Evolutionary conservation across 2,888 invertebrate genomes (phyloP).

Genomic region (Loripinus fragilis): DNA sequence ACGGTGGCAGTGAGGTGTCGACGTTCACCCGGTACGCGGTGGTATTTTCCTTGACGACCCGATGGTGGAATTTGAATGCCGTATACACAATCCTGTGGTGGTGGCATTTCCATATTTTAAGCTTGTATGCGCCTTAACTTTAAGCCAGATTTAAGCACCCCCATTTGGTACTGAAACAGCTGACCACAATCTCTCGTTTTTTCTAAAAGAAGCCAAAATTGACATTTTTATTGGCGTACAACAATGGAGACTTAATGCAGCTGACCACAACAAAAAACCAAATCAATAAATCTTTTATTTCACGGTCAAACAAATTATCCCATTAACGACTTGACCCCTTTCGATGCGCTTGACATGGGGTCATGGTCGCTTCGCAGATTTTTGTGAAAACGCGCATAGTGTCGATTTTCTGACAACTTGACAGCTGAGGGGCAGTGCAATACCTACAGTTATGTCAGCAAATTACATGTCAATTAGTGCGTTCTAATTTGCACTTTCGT

Average conservation of each 20-base stretch:
- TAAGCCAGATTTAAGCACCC: too few species aligned
- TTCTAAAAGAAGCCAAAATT: too few species aligned
- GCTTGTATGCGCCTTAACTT: too few species aligned
- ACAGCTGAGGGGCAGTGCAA: not conserved
- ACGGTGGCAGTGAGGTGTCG: too few species aligned
- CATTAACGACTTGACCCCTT: slow-evolving; percentile 6
- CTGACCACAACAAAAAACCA: slow-evolving; percentile 1
- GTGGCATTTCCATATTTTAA: too few species aligned
- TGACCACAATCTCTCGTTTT: too few species aligned
- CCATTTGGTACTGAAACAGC: too few species aligned
- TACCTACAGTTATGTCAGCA: not conserved
- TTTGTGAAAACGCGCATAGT: not conserved
- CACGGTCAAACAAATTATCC: not conserved
- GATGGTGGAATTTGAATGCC: too few species aligned
- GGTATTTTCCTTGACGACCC: too few species aligned
- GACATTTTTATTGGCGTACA: too few species aligned
- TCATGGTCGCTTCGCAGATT: slow-evolving; percentile 7
- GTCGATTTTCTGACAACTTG: slow-evolving; percentile 12
- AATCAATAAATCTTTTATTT: slow-evolving; percentile 13
- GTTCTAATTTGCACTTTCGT: not conserved
- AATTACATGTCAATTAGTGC: slow-evolving; percentile 13
- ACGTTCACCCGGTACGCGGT: too few species aligned
- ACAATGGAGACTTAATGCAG: not conserved
- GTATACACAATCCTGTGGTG: too few species aligned
- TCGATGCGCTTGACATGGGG: slow-evolving; percentile 7